phyloP scores from a whole-genome alignment of 2,113 vertebrate species.

The Bubalus kerabau region DNA sequence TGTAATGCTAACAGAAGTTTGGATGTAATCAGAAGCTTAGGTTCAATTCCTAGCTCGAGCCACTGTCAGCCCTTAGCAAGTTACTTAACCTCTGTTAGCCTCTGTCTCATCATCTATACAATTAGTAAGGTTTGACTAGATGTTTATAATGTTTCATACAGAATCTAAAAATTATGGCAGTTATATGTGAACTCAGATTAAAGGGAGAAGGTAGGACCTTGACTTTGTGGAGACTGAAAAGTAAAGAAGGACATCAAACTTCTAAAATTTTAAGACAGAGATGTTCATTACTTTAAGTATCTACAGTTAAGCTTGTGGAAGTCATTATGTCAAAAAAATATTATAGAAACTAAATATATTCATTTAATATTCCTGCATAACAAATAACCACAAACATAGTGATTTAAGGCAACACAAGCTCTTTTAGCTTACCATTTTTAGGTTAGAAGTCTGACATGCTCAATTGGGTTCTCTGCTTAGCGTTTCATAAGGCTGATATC shows the following conservation, averaged over 20 bases:
- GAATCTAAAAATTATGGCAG: neutral
- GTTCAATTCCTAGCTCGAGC: neutral
- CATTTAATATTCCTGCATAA: neutral
- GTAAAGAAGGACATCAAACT: neutral
- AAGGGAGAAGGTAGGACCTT: neutral
- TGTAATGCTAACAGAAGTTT: neutral
- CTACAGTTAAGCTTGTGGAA: conserved; percentile 13
- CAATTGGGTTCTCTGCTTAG: neutral
- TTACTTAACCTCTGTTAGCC: neutral
- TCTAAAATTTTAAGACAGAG: conserved; percentile 32
- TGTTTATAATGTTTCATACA: neutral
- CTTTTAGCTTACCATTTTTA: neutral
- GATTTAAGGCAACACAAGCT: neutral
- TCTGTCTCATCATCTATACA: neutral
- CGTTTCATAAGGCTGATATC: neutral
- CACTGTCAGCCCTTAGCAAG: neutral
- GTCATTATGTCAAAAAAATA: conserved; percentile 23
- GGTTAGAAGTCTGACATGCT: neutral
- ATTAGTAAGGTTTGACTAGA: neutral
- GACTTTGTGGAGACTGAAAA: neutral
- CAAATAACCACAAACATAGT: neutral
- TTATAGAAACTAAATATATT: neutral
- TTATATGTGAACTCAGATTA: conserved; percentile 9
- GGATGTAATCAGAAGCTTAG: neutral
- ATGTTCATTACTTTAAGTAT: neutral